Percentiles rank a stretch among this genome's conserved stretches.
Evolutionary conservation across 1,140 invertebrate species (phyloP).

Genomic region (Dinoponera quadriceps): DNA sequence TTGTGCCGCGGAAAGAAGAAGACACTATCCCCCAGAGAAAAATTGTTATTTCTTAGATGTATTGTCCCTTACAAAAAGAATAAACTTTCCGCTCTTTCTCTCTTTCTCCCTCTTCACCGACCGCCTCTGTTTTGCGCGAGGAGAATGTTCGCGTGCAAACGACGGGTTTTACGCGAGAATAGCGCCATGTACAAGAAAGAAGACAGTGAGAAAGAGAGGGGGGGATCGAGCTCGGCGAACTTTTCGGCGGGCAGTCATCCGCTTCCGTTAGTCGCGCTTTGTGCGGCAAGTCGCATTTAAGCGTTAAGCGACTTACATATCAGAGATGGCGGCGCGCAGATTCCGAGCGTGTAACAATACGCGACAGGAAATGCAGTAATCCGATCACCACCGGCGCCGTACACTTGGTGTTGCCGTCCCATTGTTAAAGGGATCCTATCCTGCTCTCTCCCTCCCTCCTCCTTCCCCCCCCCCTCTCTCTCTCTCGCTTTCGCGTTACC

Average conservation of each 20-base stretch:
- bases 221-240: not conserved
- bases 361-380: slow-evolving; percentile 59
- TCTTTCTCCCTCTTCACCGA: not conserved
- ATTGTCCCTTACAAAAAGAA: not conserved
- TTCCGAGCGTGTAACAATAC: slow-evolving; percentile 58
- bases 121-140: not conserved
- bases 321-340: slow-evolving; percentile 38
- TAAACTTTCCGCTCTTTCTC: not conserved
- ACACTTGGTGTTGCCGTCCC: slow-evolving; percentile 17
- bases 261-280: slow-evolving; percentile 43
- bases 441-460: not conserved
- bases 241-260: slow-evolving; percentile 50
- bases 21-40: not conserved
- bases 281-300: slow-evolving; percentile 47
- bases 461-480: not conserved
- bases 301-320: slow-evolving; percentile 56
- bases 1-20: not conserved
- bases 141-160: slow-evolving; percentile 3
- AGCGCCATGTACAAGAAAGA: slow-evolving; percentile 12
- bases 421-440: slow-evolving; percentile 37
- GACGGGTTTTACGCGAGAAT: slow-evolving; percentile 8
- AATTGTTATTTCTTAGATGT: not conserved
- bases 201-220: not conserved
- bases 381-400: slow-evolving; percentile 28
- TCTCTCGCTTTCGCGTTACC: not conserved